phyloP scores from a whole-genome alignment of 2,113 vertebrate species.

The Scatophagus argus region DNA sequence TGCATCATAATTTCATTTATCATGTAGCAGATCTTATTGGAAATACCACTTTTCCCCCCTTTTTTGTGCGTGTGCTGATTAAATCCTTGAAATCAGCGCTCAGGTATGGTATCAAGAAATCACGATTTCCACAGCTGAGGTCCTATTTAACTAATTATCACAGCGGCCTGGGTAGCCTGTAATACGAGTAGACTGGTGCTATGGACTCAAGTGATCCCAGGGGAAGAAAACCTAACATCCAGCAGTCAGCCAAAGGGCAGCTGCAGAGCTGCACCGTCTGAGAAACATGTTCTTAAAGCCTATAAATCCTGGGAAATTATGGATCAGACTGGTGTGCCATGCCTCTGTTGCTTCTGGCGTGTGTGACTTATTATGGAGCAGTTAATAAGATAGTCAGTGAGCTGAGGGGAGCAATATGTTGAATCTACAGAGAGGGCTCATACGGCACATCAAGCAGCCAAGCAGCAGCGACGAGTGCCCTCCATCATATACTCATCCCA shows the following conservation, averaged over 20 bases:
- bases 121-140: constrained; percentile 22
- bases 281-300: constrained; percentile 37
- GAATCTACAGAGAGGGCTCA: constrained; percentile 47
- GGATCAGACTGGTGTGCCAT: constrained; percentile 46
- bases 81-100: constrained; percentile 15
- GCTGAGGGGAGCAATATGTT: constrained; percentile 59
- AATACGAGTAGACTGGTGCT: constrained; percentile 32
- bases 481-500: constrained; percentile 39
- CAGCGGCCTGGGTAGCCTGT: background rate
- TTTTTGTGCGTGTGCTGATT: background rate
- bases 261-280: constrained; percentile 12
- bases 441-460: constrained; percentile 61
- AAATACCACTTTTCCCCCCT: background rate
- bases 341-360: constrained; percentile 37
- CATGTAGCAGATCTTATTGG: background rate
- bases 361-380: constrained; percentile 51
- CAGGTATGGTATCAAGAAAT: background rate
- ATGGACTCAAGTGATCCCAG: constrained; percentile 43
- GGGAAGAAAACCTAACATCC: constrained; percentile 21
- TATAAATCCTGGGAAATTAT: constrained; percentile 55
- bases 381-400: constrained; percentile 65
- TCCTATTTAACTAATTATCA: constrained; percentile 31
- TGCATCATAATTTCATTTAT: background rate
- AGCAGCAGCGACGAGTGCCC: constrained; percentile 22
- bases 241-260: constrained; percentile 22